Evolutionary conservation across 2,888 invertebrate species (phyloP), one percentile per base, ranked within the genome.

Genomic region (Andrena hattorfiana): DNA sequence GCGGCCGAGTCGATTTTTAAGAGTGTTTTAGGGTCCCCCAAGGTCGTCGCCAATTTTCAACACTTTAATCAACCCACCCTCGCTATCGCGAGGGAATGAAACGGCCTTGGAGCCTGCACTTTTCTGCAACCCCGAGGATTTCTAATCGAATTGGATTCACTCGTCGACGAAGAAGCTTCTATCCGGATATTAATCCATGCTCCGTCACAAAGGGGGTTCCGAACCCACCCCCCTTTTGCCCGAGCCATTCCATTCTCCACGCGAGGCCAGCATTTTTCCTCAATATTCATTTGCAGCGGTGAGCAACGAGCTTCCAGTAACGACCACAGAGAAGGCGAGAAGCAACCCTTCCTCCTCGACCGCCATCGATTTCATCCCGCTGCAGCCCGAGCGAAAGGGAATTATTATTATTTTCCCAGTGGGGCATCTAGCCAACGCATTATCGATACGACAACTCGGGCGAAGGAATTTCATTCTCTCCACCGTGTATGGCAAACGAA

Each of bases 1-100:
- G 62, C 28, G 63, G 62, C 42, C 70, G 62, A 78, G 70, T 63
- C 75, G 70, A 69, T 84, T 85, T 84, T 87, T 80, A 64, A 73
- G 62, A n/a, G 68, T 56, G 42, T 69, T 54, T 74, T 48, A 66
- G 28, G 67, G 26, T 26, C 54, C 13, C 6, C n/a, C 54, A 67
- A 67, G 66, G 66, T 71, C 66, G 26, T 26, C 67, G 20, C 0
- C 5, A 23, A 10, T 16, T 56, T 26, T 35, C 28, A 7, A 59
- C 59, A 59, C 59, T 59, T 59, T 59, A 59, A 59, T 59, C 69
- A 70, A 70, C 70, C 48, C n/a, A 4, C 28, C 48, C 48, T 30
- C 28, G 48, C 30, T 16, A 23, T 49, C 48, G 13, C 16, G 7
- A 8, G 48, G 8, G 54, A 23, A 26, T 32, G 49, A 49, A 48